Evolutionary conservation across 2,113 vertebrate genomes (phyloP).

Genomic region (Elgaria multicarinata): DNA sequence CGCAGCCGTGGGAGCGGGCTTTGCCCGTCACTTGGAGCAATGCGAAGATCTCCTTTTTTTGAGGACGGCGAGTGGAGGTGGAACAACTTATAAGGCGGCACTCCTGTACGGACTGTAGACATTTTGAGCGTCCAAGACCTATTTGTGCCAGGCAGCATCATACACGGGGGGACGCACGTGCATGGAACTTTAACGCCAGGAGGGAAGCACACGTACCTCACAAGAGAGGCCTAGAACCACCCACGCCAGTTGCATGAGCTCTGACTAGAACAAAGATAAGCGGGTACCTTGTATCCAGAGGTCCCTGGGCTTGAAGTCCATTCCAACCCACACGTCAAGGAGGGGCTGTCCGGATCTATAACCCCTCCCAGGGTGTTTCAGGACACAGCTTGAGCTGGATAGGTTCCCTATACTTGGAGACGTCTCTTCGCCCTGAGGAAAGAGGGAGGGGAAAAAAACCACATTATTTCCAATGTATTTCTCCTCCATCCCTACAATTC

Average conservation of each 20-base stretch:
- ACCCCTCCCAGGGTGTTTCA: constrained; percentile 40
- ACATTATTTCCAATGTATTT: background rate
- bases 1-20: background rate
- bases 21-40: background rate
- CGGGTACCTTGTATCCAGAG: constrained; percentile 76
- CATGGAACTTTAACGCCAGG: background rate
- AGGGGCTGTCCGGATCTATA: constrained; percentile 58
- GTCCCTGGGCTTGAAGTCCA: constrained; percentile 71
- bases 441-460: constrained; percentile 57
- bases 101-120: background rate
- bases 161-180: background rate
- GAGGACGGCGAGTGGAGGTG: background rate
- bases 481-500: background rate
- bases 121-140: background rate
- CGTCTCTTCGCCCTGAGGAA: constrained; percentile 70
- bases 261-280: constrained; percentile 27
- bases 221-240: constrained; percentile 11
- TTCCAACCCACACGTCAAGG: constrained; percentile 65
- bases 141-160: background rate
- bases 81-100: too few relatives aligned
- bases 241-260: background rate
- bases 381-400: constrained; percentile 48
- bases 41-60: background rate
- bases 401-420: constrained; percentile 66
- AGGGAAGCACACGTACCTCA: background rate